Percentiles rank a stretch among this genome's conserved stretches.
Evolutionary conservation across 1,140 invertebrate genomes (phyloP).

Genomic region (Micrasema minimum): DNA sequence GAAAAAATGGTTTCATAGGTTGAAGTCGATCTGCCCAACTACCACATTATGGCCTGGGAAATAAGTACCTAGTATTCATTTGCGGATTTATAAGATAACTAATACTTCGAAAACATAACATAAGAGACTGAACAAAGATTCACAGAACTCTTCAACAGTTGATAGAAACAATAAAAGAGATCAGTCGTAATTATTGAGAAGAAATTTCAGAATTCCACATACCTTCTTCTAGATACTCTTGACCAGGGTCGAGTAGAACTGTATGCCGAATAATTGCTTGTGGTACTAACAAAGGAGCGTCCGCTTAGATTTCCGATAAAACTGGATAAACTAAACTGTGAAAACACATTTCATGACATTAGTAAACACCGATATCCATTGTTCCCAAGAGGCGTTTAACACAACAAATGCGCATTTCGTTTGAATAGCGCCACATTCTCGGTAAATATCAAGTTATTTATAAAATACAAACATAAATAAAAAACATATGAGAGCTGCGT

Average conservation of each 20-base stretch:
- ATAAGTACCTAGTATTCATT: too few species aligned
- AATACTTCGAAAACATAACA: too few species aligned
- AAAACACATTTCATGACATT: conserved; percentile 29
- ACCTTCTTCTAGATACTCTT: conserved; percentile 71
- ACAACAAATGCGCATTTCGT: background rate
- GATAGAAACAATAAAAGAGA: too few species aligned
- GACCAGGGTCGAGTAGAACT: conserved; percentile 70
- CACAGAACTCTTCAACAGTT: too few species aligned
- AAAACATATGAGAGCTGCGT: conserved; percentile 34
- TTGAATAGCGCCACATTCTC: background rate
- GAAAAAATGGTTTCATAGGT: conserved; percentile 22
- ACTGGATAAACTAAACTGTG: conserved; percentile 66
- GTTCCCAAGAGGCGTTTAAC: background rate
- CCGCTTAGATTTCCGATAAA: conserved; percentile 67
- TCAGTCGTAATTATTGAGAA: too few species aligned
- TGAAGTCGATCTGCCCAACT: too few species aligned
- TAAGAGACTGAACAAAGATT: too few species aligned
- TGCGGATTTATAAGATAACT: too few species aligned
- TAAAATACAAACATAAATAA: conserved; percentile 19
- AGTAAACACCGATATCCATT: background rate
- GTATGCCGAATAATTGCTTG: conserved; percentile 65
- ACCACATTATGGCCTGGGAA: too few species aligned
- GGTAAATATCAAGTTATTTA: background rate
- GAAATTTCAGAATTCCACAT: conserved; percentile 35
- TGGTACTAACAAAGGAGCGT: conserved; percentile 63